Evolutionary conservation across 2,888 invertebrate genomes (phyloP).

Genomic region (Koerneria pararmatus): DNA sequence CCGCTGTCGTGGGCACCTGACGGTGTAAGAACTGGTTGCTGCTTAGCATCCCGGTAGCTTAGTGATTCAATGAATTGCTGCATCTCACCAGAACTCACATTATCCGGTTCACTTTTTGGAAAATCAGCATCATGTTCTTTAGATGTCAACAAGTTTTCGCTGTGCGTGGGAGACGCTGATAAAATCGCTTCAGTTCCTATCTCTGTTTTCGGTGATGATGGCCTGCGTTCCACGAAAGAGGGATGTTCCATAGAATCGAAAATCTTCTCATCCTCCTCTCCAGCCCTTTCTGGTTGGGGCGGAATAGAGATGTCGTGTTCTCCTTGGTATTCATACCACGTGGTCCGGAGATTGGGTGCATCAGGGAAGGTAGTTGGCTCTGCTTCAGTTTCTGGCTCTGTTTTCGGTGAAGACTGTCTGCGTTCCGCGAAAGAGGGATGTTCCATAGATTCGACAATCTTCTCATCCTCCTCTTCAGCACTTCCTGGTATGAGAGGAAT

Average conservation of each 20-base stretch:
- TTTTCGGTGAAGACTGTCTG: constrained; percentile 25
- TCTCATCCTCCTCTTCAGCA: too few relatives aligned
- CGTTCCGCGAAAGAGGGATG: constrained; percentile 9
- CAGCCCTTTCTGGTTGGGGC: neutral
- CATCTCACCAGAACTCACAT: too few relatives aligned
- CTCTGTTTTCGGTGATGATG: neutral
- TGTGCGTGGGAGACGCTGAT: constrained; percentile 7
- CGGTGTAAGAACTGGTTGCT: neutral
- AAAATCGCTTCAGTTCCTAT: constrained; percentile 24
- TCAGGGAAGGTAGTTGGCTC: constrained; percentile 13
- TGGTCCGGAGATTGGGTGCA: neutral
- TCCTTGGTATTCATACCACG: constrained; percentile 5
- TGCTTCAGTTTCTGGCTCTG: constrained; percentile 24
- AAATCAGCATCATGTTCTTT: constrained; percentile 3
- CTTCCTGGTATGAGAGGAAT: constrained; percentile 21
- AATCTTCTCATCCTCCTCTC: constrained; percentile 6
- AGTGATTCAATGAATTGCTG: too few relatives aligned
- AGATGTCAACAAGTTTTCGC: neutral
- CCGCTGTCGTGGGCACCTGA: neutral
- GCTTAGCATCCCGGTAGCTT: neutral
- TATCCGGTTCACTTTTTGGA: too few relatives aligned
- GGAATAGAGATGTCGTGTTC: constrained; percentile 12
- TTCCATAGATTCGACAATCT: constrained; percentile 9
- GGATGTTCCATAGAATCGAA: neutral
- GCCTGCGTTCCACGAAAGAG: neutral